Evolutionary conservation across 2,888 invertebrate genomes (phyloP).

Genomic region (Phalera bucephala): DNA sequence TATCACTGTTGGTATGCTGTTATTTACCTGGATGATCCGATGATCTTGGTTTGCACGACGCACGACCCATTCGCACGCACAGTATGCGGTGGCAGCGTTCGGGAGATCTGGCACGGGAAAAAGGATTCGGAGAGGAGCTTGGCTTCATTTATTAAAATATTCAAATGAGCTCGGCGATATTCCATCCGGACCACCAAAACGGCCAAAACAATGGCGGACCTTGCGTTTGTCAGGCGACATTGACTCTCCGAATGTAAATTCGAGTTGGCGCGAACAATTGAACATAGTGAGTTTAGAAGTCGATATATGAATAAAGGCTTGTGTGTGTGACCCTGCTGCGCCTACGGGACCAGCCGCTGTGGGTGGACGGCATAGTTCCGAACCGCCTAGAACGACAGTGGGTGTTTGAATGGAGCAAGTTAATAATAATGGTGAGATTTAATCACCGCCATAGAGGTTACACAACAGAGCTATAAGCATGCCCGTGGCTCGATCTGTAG

Average conservation of each 20-base stretch:
- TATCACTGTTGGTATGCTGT: slow-evolving; percentile 53
- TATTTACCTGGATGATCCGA: slow-evolving; percentile 61
- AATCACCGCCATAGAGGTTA: slow-evolving; percentile 80
- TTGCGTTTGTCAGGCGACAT: slow-evolving; percentile 70
- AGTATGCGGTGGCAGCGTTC: slow-evolving; percentile 39
- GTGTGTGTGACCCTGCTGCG: slow-evolving; percentile 80
- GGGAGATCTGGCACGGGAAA: slow-evolving; percentile 38
- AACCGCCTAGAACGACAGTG: slow-evolving; percentile 78
- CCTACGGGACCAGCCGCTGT: slow-evolving; percentile 79
- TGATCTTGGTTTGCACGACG: slow-evolving; percentile 79
- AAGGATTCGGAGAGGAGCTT: slow-evolving; percentile 29
- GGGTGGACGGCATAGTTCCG: slow-evolving; percentile 82
- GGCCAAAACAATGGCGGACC: slow-evolving; percentile 76
- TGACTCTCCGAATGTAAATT: slow-evolving; percentile 78
- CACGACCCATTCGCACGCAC: slow-evolving; percentile 49
- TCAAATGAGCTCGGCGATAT: slow-evolving; percentile 60
- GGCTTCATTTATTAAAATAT: slow-evolving; percentile 55
- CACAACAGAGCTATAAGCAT: slow-evolving; percentile 77
- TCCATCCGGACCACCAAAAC: slow-evolving; percentile 71
- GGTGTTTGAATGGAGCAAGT: slow-evolving; percentile 82
- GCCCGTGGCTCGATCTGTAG: slow-evolving; percentile 65
- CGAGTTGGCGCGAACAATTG: slow-evolving; percentile 72
- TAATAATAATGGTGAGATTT: slow-evolving; percentile 83
- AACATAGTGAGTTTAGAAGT: slow-evolving; percentile 71
- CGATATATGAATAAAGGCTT: slow-evolving; percentile 70